Base-by-base conservation (phyloP, 2,113 vertebrate species). In the Epinephelus cyanopodus region DNA sequence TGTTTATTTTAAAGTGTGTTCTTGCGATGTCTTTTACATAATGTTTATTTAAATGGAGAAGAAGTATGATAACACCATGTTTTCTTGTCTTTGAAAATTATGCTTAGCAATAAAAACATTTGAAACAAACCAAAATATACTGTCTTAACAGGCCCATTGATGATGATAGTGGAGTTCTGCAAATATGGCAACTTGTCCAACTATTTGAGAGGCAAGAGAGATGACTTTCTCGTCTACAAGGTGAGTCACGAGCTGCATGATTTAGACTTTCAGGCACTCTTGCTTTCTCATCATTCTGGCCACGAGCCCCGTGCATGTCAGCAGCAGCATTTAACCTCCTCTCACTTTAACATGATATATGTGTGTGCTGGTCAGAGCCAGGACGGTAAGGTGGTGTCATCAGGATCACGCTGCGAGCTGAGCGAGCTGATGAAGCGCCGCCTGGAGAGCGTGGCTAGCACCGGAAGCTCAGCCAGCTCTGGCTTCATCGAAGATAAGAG, bases 401-500 rank as follows among this genome's bases (percentile, higher is more conserved):
- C 94, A 6, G 95, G 96, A 47, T 95, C 96, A 11, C 96, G 93
- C 87, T 95, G 96, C 17, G 96, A 98, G 48, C 89, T 98, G 70
- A 97, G 96, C 0, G 97, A 98, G 60, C 93, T 98, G 47, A 97
- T 97, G 92, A 98, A 98, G 92, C 95, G 96, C 25, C 95, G 97
- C 48, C 93, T 99, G 8, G 97, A 98, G 95, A 99, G 97, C 0
- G 97, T 99, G 79, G 97, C 97, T 73, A 99, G 98, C 93, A 98
- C 97, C 0, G 97, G 97, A 85, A 99, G 97, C 87, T 98, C 97
- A 1, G 97, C 97, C 61, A 98, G 97, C 92, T 99, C 98, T 1
- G 98, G 98, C 66, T 99, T 99, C 79, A 95, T 98, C 85, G 98
- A 99, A 95, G 97, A 99, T 91, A 98, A 98, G 95, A 98, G 97